phyloP scores from a whole-genome alignment of 2,888 invertebrate genomes.

The Pseudolycoriella hygida region DNA sequence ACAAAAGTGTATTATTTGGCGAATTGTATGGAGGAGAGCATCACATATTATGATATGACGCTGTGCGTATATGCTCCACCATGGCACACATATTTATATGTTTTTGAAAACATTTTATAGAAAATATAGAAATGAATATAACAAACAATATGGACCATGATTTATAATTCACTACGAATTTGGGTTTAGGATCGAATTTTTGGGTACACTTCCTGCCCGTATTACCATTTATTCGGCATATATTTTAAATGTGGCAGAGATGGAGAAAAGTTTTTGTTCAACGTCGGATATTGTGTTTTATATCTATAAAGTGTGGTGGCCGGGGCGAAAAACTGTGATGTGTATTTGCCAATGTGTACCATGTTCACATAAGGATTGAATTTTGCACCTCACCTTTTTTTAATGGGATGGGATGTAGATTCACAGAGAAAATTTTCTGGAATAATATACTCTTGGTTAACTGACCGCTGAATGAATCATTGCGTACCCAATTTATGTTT shows the following conservation, averaged over 20 bases:
- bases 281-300: neutral
- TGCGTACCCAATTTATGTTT: constrained; percentile 1
- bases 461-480: constrained; percentile 5
- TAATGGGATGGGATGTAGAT: neutral
- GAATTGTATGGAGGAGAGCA: no score
- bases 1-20: no score
- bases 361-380: no score
- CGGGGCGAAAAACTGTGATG: neutral
- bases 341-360: neutral
- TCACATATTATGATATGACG: no score
- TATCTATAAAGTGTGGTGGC: no score
- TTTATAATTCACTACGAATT: constrained; percentile 4
- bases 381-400: neutral
- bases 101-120: neutral
- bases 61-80: no score
- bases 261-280: neutral
- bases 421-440: constrained; percentile 3
- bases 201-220: constrained; percentile 2
- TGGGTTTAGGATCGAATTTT: constrained; percentile 4
- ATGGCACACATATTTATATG: neutral
- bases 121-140: neutral
- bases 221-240: neutral
- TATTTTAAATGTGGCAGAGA: neutral
- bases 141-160: constrained; percentile 2
- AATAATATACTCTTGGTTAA: constrained; percentile 6